Percentiles rank a stretch among this genome's conserved stretches.
Conservation (phyloP, 2,113 vertebrate species). For the Hemiprocne comata region DNA sequence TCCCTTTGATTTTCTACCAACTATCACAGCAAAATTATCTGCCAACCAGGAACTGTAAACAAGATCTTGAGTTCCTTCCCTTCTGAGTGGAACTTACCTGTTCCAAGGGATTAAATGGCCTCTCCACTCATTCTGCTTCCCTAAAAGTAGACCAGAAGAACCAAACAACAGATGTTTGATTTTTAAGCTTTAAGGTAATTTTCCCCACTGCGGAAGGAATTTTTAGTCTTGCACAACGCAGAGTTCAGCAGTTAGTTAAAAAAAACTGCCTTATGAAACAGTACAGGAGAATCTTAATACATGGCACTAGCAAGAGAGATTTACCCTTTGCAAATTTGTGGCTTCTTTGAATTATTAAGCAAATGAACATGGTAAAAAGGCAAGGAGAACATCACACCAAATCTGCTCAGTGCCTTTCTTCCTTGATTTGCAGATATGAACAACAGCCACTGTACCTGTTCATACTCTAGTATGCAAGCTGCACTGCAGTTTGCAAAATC, state of each 20-base stretch:
- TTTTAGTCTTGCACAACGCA: not conserved
- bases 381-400: not conserved
- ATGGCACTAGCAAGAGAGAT: not conserved
- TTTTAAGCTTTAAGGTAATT: slow-evolving; percentile 27
- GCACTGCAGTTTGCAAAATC: not conserved
- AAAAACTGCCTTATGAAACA: not conserved
- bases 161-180: slow-evolving; percentile 29
- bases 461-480: not conserved
- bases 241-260: not conserved
- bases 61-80: slow-evolving; percentile 57
- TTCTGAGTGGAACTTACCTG: slow-evolving; percentile 49
- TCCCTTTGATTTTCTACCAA: slow-evolving; percentile 58
- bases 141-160: slow-evolving; percentile 37
- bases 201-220: not conserved
- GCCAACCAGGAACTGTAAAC: slow-evolving; percentile 30
- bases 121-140: slow-evolving; percentile 26
- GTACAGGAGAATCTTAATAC: not conserved
- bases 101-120: slow-evolving; percentile 34
- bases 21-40: slow-evolving; percentile 43
- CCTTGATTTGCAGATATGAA: not conserved
- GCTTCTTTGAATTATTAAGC: slow-evolving; percentile 31
- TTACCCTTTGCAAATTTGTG: not conserved
- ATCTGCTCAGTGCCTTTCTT: not conserved
- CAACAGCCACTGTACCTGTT: not conserved
- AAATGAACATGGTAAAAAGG: not conserved